phyloP scores from a whole-genome alignment of 2,113 vertebrate genomes.

The Dissostichus mawsoni region DNA sequence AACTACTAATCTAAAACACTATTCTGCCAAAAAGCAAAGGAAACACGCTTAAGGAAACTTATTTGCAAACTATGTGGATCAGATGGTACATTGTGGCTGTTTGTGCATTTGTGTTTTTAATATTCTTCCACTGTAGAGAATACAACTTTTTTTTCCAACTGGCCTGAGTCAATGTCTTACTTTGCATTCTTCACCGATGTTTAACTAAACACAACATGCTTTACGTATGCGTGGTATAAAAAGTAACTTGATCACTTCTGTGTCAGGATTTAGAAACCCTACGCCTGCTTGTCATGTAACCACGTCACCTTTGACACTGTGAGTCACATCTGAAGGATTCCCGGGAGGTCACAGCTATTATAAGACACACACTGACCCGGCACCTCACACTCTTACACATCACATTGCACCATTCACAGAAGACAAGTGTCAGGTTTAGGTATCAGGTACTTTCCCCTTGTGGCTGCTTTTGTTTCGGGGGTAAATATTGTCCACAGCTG shows the following conservation, averaged over 20 bases:
- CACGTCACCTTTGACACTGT: constrained; percentile 37
- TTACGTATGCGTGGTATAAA: not conserved
- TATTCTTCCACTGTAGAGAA: not conserved
- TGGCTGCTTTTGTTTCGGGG: not conserved
- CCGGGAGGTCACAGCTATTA: constrained; percentile 55
- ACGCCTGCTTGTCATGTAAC: not conserved
- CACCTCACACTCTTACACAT: not conserved
- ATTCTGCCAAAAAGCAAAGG: constrained; percentile 1
- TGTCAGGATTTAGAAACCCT: not conserved
- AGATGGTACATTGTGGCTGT: not conserved
- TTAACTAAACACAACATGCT: not conserved
- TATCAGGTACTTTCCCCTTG: not conserved
- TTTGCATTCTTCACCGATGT: not conserved
- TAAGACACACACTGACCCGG: constrained; percentile 29
- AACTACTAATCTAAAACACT: constrained; percentile 18
- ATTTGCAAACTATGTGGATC: constrained; percentile 2
- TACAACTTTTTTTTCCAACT: not conserved
- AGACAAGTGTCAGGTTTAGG: not conserved
- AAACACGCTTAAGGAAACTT: not conserved
- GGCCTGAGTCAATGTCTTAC: not conserved
- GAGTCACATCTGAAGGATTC: constrained; percentile 50
- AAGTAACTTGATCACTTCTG: not conserved
- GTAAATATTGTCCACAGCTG: constrained; percentile 22
- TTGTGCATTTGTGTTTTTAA: not conserved
- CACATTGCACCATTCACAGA: constrained; percentile 4